Evolutionary conservation across 2,113 vertebrate species (phyloP).

Genomic region (Tetrax tetrax): DNA sequence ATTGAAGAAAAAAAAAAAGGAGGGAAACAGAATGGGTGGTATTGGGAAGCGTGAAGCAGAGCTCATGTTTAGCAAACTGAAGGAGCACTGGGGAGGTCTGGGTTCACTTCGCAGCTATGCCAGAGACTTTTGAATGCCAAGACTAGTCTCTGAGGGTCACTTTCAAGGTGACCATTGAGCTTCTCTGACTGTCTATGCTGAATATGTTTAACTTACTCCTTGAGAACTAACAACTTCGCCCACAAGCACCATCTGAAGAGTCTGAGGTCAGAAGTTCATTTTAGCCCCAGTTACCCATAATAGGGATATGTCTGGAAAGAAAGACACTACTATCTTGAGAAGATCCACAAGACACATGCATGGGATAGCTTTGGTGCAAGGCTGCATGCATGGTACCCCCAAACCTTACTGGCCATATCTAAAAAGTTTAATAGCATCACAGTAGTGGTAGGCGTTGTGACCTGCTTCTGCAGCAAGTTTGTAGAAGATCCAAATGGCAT

Average conservation of each 20-base stretch:
- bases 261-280: not conserved
- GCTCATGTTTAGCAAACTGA: not conserved
- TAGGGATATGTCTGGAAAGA: not conserved
- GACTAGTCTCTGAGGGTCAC: not conserved
- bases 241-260: not conserved
- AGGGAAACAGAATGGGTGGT: constrained; percentile 12
- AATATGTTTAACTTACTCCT: not conserved
- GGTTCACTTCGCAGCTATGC: not conserved
- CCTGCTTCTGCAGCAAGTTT: not conserved
- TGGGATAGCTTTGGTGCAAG: not conserved
- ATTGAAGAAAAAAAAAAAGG: not conserved
- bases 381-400: not conserved
- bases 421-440: not conserved
- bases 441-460: not conserved
- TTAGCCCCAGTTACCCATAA: not conserved
- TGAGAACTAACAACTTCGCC: not conserved
- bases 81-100: not conserved
- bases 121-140: not conserved
- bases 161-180: not conserved
- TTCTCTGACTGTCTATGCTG: not conserved
- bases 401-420: not conserved
- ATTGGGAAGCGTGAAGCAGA: constrained; percentile 17
- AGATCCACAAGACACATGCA: not conserved
- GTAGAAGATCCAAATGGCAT: not conserved
- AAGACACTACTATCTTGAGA: not conserved